Conservation (phyloP, 2,113 vertebrate species). For the Eretmochelys imbricata region DNA sequence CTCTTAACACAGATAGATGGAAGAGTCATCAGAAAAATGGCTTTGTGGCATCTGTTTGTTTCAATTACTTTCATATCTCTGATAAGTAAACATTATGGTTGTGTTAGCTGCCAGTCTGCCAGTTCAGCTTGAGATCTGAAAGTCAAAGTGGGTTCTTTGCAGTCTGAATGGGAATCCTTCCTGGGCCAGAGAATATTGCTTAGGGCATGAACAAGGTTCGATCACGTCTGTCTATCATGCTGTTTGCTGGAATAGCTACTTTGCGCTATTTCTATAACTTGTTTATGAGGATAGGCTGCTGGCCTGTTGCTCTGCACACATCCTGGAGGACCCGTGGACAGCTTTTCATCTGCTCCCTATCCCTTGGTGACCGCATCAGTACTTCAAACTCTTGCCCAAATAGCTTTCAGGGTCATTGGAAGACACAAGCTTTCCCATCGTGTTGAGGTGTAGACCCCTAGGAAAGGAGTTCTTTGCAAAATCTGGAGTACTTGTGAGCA, state of each 20-base stretch:
- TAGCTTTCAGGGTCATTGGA: background rate
- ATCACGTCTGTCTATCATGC: background rate
- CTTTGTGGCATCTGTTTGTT: background rate
- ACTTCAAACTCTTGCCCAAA: background rate
- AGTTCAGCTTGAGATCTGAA: background rate
- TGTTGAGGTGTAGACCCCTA: background rate
- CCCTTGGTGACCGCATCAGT: background rate
- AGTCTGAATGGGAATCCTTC: background rate
- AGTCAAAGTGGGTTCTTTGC: background rate
- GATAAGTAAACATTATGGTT: conserved; percentile 3
- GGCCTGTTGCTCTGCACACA: background rate
- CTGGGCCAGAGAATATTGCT: background rate
- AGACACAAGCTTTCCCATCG: background rate
- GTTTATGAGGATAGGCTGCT: background rate
- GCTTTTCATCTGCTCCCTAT: background rate
- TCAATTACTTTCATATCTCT: background rate
- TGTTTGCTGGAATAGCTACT: background rate
- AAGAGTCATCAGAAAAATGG: background rate
- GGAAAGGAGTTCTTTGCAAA: background rate
- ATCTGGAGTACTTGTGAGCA: background rate
- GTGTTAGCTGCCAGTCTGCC: conserved; percentile 21
- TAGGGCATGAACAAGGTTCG: background rate
- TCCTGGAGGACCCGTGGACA: background rate
- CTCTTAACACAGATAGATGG: background rate
- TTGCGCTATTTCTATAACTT: background rate